These are phyloP conservation scores for Clitarchus hookeri DNA, from an alignment of 2,888 invertebrate genomes.

Conservation along the genomic window DNA sequence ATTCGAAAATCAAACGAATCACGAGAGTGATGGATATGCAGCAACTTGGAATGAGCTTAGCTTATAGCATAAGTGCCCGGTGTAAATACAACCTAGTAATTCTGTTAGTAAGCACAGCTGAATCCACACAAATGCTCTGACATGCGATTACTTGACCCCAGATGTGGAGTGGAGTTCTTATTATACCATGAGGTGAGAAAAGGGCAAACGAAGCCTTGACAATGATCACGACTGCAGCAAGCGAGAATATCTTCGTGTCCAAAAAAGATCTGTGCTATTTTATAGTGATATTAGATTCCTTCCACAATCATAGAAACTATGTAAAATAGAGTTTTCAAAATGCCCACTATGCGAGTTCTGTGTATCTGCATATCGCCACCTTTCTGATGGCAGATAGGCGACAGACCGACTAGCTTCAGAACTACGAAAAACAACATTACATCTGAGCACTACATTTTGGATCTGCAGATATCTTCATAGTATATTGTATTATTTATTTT, in stretches of 20 bases:
- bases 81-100: neutral
- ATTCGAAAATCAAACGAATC: no score
- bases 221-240: no score
- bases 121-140: neutral
- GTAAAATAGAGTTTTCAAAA: neutral
- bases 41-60: no score
- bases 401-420: neutral
- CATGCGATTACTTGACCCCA: neutral
- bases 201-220: no score
- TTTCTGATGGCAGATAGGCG: neutral
- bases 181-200: no score
- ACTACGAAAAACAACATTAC: neutral
- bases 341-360: neutral
- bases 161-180: neutral
- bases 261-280: no score
- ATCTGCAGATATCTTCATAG: no score
- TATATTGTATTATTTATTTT: no score
- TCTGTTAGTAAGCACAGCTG: neutral
- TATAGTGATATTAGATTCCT: no score
- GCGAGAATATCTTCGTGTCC: no score
- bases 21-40: no score
- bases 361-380: neutral
- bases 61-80: no score
- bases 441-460: neutral
- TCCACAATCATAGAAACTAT: neutral